Evolutionary conservation across 1,140 invertebrate genomes (phyloP).

Genomic region (Andrena cerasifolii): DNA sequence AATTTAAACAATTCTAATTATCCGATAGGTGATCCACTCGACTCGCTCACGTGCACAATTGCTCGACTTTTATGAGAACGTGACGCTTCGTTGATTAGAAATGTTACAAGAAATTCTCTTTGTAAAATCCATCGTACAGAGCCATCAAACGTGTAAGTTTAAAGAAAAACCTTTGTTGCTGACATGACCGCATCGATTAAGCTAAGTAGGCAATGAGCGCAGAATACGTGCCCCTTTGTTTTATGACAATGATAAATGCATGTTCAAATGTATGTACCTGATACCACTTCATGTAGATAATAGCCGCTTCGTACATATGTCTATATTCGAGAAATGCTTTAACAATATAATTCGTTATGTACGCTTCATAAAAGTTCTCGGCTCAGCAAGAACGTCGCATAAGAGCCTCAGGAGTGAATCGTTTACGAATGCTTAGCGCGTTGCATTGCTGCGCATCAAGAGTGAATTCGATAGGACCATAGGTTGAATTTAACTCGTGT

Average conservation of each 20-base stretch:
- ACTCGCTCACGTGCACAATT: background rate
- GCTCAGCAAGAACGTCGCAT: too few relatives aligned
- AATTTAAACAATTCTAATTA: background rate
- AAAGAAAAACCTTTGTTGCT: background rate
- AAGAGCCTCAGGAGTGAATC: too few relatives aligned
- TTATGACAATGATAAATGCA: slow-evolving; percentile 7
- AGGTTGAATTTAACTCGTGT: slow-evolving; percentile 14
- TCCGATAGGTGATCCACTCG: background rate
- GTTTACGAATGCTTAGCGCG: too few relatives aligned
- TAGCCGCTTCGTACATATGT: background rate
- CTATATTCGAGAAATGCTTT: slow-evolving; percentile 2
- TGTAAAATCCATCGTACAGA: background rate
- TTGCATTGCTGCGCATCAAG: too few relatives aligned
- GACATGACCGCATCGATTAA: background rate
- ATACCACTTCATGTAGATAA: background rate
- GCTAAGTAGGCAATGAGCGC: slow-evolving; percentile 29
- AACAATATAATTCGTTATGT: background rate
- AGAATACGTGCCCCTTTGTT: slow-evolving; percentile 23
- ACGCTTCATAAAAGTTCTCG: background rate
- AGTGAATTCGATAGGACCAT: too few relatives aligned
- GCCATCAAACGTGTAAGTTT: slow-evolving; percentile 20
- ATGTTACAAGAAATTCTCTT: background rate
- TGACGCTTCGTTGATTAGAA: background rate
- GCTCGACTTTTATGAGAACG: background rate
- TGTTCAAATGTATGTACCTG: background rate